Evolutionary conservation across 2,888 invertebrate species (phyloP).

Genomic region (Oscheius sp.): DNA sequence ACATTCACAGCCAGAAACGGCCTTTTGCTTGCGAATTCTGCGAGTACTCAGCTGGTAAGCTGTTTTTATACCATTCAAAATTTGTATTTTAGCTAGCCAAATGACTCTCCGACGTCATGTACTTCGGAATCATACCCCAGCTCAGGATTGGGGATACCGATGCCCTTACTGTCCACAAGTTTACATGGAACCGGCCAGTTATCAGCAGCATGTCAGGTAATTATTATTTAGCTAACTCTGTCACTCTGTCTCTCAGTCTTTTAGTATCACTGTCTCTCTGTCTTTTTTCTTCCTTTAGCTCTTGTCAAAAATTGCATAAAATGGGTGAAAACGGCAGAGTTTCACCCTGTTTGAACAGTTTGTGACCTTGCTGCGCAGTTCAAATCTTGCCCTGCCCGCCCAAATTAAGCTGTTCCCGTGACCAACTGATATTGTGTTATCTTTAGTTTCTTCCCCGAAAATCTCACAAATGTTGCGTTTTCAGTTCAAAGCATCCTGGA

Average conservation of each 20-base stretch:
- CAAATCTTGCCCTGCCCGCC: no score
- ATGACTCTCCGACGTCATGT: constrained; percentile 72
- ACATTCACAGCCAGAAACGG: constrained; percentile 62
- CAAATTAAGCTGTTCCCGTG: not conserved
- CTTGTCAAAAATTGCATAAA: no score
- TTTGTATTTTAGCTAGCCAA: constrained; percentile 67
- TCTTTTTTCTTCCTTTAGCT: not conserved
- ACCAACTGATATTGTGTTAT: constrained; percentile 10
- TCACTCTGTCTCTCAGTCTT: not conserved
- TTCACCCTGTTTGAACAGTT: constrained; percentile 1
- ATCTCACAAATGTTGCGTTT: constrained; percentile 28
- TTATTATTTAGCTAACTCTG: constrained; percentile 28
- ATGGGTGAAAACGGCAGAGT: no score
- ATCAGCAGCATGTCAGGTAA: constrained; percentile 71
- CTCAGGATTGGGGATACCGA: constrained; percentile 69
- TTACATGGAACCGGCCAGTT: constrained; percentile 72
- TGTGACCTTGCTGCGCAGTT: not conserved
- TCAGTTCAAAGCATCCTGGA: constrained; percentile 65
- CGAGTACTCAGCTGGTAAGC: constrained; percentile 70
- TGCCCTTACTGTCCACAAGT: constrained; percentile 70
- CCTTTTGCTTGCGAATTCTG: constrained; percentile 71
- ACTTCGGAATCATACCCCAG: constrained; percentile 68
- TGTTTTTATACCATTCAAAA: not conserved
- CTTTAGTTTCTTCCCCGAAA: not conserved
- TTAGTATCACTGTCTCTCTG: not conserved